Evolutionary conservation across 2,113 vertebrate species (phyloP).

Genomic region (Micronycteris hirsuta): DNA sequence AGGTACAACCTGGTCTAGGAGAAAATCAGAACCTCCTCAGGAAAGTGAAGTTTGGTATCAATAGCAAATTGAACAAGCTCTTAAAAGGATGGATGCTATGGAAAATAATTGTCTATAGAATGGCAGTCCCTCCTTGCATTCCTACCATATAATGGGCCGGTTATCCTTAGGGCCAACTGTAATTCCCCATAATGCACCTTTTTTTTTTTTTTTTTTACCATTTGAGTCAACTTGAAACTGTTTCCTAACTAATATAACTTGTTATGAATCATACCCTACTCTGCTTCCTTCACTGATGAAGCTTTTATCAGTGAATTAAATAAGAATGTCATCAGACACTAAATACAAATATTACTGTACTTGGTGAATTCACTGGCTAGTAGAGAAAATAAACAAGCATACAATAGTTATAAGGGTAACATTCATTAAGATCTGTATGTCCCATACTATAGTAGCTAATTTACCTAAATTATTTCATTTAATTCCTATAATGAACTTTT

Average conservation of each 20-base stretch:
- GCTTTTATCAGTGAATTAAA: not conserved
- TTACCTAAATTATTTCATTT: not conserved
- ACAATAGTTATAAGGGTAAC: not conserved
- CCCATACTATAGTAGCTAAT: not conserved
- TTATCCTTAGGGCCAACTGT: not conserved
- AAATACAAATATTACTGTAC: not conserved
- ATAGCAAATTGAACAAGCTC: not conserved
- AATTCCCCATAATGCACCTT: not conserved
- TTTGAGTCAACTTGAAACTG: not conserved
- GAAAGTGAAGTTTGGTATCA: not conserved
- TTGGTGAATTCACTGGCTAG: not conserved
- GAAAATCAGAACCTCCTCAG: not conserved
- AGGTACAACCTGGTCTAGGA: not conserved
- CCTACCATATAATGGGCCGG: not conserved
- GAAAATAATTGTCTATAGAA: not conserved
- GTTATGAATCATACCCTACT: not conserved
- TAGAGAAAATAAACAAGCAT: not conserved
- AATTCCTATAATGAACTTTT: not conserved
- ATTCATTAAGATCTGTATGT: not conserved
- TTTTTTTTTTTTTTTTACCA: not conserved
- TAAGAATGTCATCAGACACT: not conserved
- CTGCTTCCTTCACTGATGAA: too few species aligned
- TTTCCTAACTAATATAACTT: not conserved
- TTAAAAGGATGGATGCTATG: not conserved
- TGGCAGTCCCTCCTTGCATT: not conserved